These are phyloP conservation scores for Torymus tubicola DNA, from an alignment of 2,888 invertebrate species.

Conservation along the genomic window DNA sequence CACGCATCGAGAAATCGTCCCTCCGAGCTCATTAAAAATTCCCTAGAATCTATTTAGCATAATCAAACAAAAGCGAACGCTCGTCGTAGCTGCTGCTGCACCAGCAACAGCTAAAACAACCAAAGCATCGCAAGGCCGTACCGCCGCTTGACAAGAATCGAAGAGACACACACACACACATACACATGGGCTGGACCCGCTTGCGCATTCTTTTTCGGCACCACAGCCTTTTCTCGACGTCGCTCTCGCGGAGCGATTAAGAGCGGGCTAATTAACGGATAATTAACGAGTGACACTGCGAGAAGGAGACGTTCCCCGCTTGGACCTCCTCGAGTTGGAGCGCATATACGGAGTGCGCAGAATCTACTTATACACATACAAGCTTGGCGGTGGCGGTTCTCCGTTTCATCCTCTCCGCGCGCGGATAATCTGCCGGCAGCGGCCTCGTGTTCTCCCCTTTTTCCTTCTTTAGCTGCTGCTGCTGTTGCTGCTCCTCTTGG, in stretches of 20 bases:
- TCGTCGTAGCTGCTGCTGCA: too few species aligned
- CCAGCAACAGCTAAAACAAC: too few species aligned
- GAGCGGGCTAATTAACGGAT: constrained; percentile 74
- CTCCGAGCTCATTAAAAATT: constrained; percentile 18
- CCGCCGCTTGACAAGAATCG: constrained; percentile 27
- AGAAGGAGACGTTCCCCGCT: constrained; percentile 70
- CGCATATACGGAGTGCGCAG: constrained; percentile 22
- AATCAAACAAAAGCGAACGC: constrained; percentile 24
- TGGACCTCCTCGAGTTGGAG: constrained; percentile 53
- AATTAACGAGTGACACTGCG: constrained; percentile 74
- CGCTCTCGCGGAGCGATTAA: constrained; percentile 68
- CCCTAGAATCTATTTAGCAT: constrained; percentile 22
- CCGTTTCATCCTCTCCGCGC: constrained; percentile 61
- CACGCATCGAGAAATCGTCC: too few species aligned
- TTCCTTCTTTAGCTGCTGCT: constrained; percentile 56
- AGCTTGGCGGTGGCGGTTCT: constrained; percentile 62
- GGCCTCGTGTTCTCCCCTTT: constrained; percentile 57
- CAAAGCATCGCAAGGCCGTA: too few species aligned
- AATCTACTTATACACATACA: too few species aligned
- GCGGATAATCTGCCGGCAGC: constrained; percentile 59
- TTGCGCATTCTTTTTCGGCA: constrained; percentile 53
- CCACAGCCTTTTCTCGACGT: constrained; percentile 35
- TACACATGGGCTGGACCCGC: too few species aligned
- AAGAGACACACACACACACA: background rate
- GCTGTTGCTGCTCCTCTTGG: constrained; percentile 58